Base-by-base conservation (phyloP, 23 tunicate genomes). In the Oikopleura vanhoeffeni region DNA sequence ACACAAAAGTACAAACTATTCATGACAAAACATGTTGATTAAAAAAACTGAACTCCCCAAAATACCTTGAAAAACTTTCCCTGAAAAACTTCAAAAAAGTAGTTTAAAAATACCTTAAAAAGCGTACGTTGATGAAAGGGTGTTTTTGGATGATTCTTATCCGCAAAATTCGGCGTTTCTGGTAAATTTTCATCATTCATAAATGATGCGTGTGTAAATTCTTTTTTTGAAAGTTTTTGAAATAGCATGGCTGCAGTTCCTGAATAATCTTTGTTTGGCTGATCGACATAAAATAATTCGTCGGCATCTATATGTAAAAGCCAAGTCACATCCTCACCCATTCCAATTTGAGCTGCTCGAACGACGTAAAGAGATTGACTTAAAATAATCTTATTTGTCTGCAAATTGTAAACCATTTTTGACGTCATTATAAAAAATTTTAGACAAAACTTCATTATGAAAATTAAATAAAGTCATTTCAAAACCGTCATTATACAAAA, bases 61-160 rank as follows among this genome's bases (percentile, higher is more conserved):
- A n/a, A n/a, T n/a, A n/a, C n/a, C n/a, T n/a, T n/a, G n/a, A n/a
- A n/a, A n/a, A n/a, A n/a, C n/a, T n/a, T n/a, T n/a, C n/a, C n/a
- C n/a, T n/a, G n/a, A n/a, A n/a, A n/a, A n/a, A n/a, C n/a, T n/a
- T n/a, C n/a, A n/a, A n/a, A n/a, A n/a, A n/a, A n/a, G n/a, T n/a
- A n/a, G n/a, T n/a, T n/a, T n/a, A n/a, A n/a, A n/a, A n/a, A 49
- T 49, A 49, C 64, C 64, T 71, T 71, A 30, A 71, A 71, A 24
- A 71, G 38, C 34, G 79, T 71, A 18, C 79, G 34, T 71, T 71
- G 79, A 71, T 71, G 79, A 71, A 71, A 71, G 27, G 79, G 79
- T 71, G 79, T 71, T 71, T 71, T 71, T 71, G 79, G 79, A 71
- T 13, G 79, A 2, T 71, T 71, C 3, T 71, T 38, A 32, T 71